Evolutionary conservation across 2,888 invertebrate species (phyloP), one percentile per base, ranked within the genome.

Genomic region (Chloroclysta siterata): DNA sequence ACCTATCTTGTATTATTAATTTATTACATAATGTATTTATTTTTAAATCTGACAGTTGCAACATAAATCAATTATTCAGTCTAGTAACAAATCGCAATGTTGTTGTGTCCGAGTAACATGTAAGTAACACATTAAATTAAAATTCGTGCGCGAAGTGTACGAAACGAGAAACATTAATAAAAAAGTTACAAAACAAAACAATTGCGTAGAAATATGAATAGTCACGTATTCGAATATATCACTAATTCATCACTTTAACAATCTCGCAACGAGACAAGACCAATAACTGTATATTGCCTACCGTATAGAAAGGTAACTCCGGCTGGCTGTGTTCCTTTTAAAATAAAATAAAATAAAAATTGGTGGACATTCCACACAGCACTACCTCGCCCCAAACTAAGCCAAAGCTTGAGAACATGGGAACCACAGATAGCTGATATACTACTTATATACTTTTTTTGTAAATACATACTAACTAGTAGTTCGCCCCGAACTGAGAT

Each of bases 81-180:
- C 14, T 22, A 22, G 46, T 52, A 47, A 48, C 55, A 33, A 56
- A 53, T 55, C 22, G 55, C 47, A 53, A 64, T 56, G 64, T 33
- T 52, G 60, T 64, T 64, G 54, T 60, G 64, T 52, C 52, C 33
- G 13, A 50, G 42, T 52, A 48, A 28, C 52, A 52, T 64, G 64
- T 64, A 28, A 64, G 64, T 64, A 60, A 50, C 14, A 8, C 14
- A 50, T 47, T 42, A 47, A 59, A 56, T 50, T 60, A 39, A 57
- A 50, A 53, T 50, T 57, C 57, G 60, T 60, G 65, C 47, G 51
- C 17, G 50, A 57, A 53, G 41, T 13, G 56, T 56, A 60, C 44
- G 46, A 50, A 44, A 62, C 17, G n/a, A n/a, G 59, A 46, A 56
- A 57, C 33, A 47, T 53, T n/a, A 17, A 22, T 52, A 46, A 22